These are phyloP conservation scores for Tachystola acroxantha DNA, from an alignment of 2,888 invertebrate genomes.

Conservation along the genomic window DNA sequence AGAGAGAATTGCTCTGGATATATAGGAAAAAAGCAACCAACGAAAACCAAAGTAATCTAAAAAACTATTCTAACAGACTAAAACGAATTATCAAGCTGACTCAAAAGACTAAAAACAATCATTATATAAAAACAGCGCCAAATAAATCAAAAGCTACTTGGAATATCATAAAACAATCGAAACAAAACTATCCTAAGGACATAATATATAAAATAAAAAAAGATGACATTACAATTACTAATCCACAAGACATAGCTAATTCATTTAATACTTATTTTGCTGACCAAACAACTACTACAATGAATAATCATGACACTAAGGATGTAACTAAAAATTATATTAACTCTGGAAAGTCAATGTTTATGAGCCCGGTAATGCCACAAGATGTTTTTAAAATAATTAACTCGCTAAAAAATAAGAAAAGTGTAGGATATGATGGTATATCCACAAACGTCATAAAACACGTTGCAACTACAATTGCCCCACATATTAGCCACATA, in stretches of 20 bases:
- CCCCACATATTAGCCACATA: not conserved
- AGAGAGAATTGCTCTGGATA: not conserved
- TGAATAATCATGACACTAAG: not conserved
- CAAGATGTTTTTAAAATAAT: not conserved
- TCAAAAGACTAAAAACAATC: not conserved
- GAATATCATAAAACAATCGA: not conserved
- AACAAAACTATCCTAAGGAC: not conserved
- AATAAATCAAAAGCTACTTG: slow-evolving; percentile 3
- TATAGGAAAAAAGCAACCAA: not conserved
- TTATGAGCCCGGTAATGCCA: not conserved
- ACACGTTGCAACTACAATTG: not conserved
- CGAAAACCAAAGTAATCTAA: not conserved
- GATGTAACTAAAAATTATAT: not conserved
- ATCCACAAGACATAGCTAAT: not conserved
- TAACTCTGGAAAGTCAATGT: not conserved
- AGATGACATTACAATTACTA: not conserved
- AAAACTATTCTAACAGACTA: not conserved
- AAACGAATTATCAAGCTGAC: slow-evolving; percentile 1
- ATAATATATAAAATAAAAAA: not conserved
- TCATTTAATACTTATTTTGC: not conserved
- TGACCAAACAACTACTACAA: not conserved
- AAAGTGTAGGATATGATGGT: slow-evolving; percentile 5
- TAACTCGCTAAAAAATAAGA: not conserved
- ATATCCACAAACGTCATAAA: slow-evolving; percentile 3
- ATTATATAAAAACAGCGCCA: not conserved